Percentiles rank a stretch among this genome's conserved stretches.
These are phyloP conservation scores for Tetheella fluctuosa DNA, from an alignment of 2,888 invertebrate genomes.

Conservation along the genomic window DNA sequence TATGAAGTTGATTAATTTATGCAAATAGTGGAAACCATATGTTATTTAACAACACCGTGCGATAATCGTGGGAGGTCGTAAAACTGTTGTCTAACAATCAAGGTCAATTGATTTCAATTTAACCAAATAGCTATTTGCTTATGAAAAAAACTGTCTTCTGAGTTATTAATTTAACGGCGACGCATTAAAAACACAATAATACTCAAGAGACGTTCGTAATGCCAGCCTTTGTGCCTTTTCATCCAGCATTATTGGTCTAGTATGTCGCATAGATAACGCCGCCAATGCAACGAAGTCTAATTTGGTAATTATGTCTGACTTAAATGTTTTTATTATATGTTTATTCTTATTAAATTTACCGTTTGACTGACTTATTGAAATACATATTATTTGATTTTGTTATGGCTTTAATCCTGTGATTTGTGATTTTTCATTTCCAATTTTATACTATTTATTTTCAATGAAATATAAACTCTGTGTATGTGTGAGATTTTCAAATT, in stretches of 20 bases:
- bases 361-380: background rate
- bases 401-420: no score
- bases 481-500: no score
- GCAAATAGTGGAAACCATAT: constrained; percentile 30
- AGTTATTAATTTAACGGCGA: background rate
- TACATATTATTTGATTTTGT: background rate
- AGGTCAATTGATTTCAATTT: constrained; percentile 31
- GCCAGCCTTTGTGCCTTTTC: background rate
- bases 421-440: no score
- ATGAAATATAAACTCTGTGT: no score
- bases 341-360: background rate
- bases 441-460: no score
- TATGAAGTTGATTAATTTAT: constrained; percentile 18
- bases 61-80: constrained; percentile 31
- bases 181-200: background rate
- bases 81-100: constrained; percentile 39
- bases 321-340: background rate
- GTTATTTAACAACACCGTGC: constrained; percentile 12
- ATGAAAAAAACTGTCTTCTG: constrained; percentile 1
- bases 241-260: background rate
- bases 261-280: background rate
- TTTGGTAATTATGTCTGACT: background rate
- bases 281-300: background rate
- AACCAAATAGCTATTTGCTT: constrained; percentile 1
- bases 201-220: background rate